Conservation (phyloP, 2,113 vertebrate genomes). For the Anoplopoma fimbria region DNA sequence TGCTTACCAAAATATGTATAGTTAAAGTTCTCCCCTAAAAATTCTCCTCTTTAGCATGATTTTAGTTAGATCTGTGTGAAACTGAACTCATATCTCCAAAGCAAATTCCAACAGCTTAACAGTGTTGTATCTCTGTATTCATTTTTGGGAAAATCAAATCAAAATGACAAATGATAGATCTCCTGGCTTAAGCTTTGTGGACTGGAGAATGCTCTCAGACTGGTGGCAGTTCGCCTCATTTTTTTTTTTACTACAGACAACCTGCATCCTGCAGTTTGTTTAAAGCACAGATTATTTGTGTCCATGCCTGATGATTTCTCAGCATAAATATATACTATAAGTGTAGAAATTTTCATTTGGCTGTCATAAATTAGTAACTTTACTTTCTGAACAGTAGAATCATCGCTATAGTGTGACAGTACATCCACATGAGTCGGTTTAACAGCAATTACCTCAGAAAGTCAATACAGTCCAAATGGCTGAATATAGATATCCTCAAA, state of each 20-base stretch:
- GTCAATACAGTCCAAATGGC: conserved; percentile 36
- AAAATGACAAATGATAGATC: not conserved
- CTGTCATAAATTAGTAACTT: conserved; percentile 9
- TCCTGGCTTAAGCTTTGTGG: not conserved
- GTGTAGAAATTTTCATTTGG: conserved; percentile 8
- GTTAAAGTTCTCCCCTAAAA: not conserved
- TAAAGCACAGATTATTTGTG: not conserved
- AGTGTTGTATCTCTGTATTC: not conserved
- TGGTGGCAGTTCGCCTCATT: not conserved
- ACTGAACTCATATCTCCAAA: not conserved
- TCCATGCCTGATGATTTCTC: not conserved
- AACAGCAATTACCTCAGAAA: conserved; percentile 37
- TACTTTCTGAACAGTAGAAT: not conserved
- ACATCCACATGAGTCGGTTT: conserved; percentile 29
- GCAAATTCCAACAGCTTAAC: conserved; percentile 5
- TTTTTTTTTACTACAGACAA: not conserved
- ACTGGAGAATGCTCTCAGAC: not conserved
- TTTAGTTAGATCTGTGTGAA: not conserved
- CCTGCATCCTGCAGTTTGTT: not conserved
- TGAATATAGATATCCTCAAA: conserved; percentile 52
- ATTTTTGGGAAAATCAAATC: not conserved
- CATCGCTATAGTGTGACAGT: conserved; percentile 14
- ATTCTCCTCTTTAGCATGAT: not conserved
- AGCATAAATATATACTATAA: not conserved
- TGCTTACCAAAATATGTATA: not conserved